Evolutionary conservation across 2,113 vertebrate genomes (phyloP).

Genomic region (Serinus canaria): DNA sequence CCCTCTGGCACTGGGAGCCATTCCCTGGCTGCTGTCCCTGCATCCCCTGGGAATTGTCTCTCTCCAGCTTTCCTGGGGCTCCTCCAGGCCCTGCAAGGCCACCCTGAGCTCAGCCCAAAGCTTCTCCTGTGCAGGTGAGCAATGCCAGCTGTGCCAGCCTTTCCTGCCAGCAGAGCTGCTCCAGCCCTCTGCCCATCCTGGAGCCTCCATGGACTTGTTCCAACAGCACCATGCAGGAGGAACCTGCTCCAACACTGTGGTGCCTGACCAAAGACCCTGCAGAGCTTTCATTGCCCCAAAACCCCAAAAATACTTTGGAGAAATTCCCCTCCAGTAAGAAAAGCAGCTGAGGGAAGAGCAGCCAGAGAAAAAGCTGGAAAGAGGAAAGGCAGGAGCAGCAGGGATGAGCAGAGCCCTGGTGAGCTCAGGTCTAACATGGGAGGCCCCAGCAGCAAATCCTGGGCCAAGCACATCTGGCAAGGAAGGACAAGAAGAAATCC

Average conservation of each 20-base stretch:
- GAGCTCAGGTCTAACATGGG: background rate
- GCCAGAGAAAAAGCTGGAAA: background rate
- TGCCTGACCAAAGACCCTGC: background rate
- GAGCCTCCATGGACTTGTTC: accelerated
- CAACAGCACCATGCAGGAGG: background rate
- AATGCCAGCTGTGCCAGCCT: too few relatives aligned
- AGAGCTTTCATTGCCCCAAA: too few relatives aligned
- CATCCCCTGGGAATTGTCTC: too few relatives aligned
- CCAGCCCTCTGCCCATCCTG: background rate
- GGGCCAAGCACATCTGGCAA: background rate
- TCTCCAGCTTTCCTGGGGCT: too few relatives aligned
- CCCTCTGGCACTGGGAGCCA: too few relatives aligned
- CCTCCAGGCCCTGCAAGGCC: too few relatives aligned
- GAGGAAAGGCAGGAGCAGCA: background rate
- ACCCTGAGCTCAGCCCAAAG: too few relatives aligned
- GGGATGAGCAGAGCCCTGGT: background rate
- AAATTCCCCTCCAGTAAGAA: background rate
- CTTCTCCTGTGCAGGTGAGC: too few relatives aligned
- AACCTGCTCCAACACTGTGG: background rate
- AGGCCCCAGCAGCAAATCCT: background rate
- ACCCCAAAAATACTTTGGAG: background rate
- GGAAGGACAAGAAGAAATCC: background rate
- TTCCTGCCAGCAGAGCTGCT: too few relatives aligned
- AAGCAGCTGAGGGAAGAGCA: background rate
- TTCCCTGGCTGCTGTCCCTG: too few relatives aligned